phyloP scores from a whole-genome alignment of 2,113 vertebrate species.

The Hymenochirus boettgeri region DNA sequence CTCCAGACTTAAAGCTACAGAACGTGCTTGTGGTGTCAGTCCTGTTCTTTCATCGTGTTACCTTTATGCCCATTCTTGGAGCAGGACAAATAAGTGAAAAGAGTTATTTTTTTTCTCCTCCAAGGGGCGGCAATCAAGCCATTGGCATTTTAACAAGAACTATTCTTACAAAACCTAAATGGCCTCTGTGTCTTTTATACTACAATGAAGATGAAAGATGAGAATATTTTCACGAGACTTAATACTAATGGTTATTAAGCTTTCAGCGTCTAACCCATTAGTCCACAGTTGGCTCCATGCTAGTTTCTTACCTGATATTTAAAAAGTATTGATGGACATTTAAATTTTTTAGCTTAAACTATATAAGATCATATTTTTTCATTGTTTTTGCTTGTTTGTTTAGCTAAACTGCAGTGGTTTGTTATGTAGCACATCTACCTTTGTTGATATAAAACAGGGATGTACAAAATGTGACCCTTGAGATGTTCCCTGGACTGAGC shows the following conservation, averaged over 20 bases:
- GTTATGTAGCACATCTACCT: no score
- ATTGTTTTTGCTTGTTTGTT: no score
- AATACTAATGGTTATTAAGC: constrained; percentile 64
- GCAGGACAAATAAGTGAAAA: constrained; percentile 51
- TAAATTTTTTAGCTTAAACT: no score
- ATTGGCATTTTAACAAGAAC: constrained; percentile 57
- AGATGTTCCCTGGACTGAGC: no score
- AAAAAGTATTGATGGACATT: no score
- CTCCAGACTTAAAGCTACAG: constrained; percentile 43
- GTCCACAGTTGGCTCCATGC: constrained; percentile 49
- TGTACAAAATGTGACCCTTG: no score
- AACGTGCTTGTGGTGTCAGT: constrained; percentile 44
- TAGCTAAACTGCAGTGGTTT: no score
- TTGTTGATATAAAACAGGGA: no score
- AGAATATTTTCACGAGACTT: constrained; percentile 59
- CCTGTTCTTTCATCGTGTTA: constrained; percentile 56
- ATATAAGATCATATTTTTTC: no score
- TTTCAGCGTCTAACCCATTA: constrained; percentile 62
- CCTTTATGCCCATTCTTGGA: constrained; percentile 55
- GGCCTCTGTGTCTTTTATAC: constrained; percentile 59
- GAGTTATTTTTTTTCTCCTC: no score
- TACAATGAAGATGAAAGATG: constrained; percentile 61
- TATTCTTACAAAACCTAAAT: constrained; percentile 63
- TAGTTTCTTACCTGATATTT: constrained; percentile 51
- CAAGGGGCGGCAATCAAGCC: no score